phyloP scores from a whole-genome alignment of 2,113 vertebrate genomes.

The Neoarius graeffei region DNA sequence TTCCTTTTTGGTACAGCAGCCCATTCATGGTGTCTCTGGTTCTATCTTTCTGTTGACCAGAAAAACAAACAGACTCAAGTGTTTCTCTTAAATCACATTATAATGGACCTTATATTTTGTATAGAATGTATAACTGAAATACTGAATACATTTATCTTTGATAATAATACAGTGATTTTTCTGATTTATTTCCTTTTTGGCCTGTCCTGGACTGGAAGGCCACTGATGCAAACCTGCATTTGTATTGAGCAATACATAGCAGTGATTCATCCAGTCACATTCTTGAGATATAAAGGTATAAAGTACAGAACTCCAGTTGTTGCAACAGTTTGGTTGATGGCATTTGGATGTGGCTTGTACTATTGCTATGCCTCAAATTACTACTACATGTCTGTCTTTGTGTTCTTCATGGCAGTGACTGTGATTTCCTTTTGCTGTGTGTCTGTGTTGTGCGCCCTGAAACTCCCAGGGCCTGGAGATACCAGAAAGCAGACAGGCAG shows the following conservation, averaged over 20 bases:
- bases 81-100: neutral
- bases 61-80: neutral
- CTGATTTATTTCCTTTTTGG: neutral
- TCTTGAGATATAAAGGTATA: conserved; percentile 24
- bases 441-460: conserved; percentile 4
- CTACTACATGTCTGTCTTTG: neutral
- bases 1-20: conserved; percentile 7
- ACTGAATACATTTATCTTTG: neutral
- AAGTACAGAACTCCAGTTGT: neutral
- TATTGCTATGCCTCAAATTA: neutral
- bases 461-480: conserved; percentile 10
- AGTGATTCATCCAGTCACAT: conserved; percentile 28
- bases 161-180: neutral
- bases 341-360: neutral
- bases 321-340: neutral
- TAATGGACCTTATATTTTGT: conserved; percentile 22
- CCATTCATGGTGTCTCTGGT: conserved; percentile 26
- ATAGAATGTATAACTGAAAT: neutral
- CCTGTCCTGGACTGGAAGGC: conserved; percentile 15
- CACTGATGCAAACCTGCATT: conserved; percentile 27
- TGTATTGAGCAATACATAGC: conserved; percentile 35
- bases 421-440: conserved; percentile 15
- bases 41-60: neutral
- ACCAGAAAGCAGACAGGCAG: neutral
- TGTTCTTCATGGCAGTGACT: neutral